A percentile compares a stretch with the other conserved stretches of the same genome.
Conservation (phyloP, 2,797 vertebrate genomes). For the Danio choprae region DNA sequence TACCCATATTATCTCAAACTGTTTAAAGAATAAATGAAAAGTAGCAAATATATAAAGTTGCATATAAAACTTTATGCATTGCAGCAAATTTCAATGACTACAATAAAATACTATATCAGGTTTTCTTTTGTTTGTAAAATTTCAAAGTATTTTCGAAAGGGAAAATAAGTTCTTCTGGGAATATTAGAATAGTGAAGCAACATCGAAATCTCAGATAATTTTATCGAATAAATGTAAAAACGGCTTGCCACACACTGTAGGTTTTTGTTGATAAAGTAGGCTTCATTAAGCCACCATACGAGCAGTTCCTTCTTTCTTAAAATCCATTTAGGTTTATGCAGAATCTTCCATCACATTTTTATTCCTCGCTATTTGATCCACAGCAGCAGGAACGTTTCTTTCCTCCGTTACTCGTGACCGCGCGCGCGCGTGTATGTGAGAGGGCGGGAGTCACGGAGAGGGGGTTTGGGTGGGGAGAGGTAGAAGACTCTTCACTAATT, state of each 20-base stretch:
- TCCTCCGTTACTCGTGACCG: conserved; percentile 57
- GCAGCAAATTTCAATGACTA: no score
- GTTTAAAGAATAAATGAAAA: no score
- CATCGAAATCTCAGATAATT: conserved; percentile 4
- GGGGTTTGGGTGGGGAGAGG: conserved; percentile 37
- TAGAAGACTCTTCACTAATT: conserved; percentile 63
- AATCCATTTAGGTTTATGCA: conserved; percentile 71
- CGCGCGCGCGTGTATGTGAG: conserved; percentile 48
- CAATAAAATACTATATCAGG: no score
- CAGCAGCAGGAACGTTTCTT: conserved; percentile 72
- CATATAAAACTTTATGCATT: no score
- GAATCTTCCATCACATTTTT: conserved; percentile 77
- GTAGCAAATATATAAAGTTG: no score
- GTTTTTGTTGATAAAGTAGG: conserved; percentile 59
- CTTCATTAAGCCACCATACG: conserved; percentile 59
- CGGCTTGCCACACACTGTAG: conserved; percentile 26
- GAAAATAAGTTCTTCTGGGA: no score
- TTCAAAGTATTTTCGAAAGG: no score
- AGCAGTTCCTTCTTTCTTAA: conserved; percentile 71
- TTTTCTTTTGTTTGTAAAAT: no score
- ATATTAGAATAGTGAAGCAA: no score
- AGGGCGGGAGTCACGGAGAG: conserved; percentile 21
- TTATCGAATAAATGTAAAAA: conserved; percentile 18
- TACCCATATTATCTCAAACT: no score
- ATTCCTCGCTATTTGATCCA: conserved; percentile 75